Percentiles rank a stretch among this genome's conserved stretches.
Evolutionary conservation across 2,888 invertebrate genomes (phyloP).

Genomic region (Athrips mouffetella): DNA sequence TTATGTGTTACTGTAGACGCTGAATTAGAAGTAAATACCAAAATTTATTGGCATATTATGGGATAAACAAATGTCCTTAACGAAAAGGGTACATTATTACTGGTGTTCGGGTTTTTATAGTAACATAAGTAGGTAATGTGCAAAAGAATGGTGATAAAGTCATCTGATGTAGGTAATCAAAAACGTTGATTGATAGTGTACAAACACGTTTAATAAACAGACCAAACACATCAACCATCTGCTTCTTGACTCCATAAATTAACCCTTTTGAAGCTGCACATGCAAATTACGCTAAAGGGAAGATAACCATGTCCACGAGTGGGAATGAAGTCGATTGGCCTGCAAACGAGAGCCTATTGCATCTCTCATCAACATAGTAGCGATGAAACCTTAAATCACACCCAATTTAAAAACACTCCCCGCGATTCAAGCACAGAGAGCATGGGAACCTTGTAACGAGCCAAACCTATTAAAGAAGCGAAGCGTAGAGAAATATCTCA

Average conservation of each 20-base stretch:
- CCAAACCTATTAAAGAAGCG: constrained; percentile 64
- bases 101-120: too few species aligned
- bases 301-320: constrained; percentile 12
- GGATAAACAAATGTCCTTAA: too few species aligned
- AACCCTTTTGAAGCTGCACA: background rate
- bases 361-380: constrained; percentile 47
- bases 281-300: constrained; percentile 8
- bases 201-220: background rate
- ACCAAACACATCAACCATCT: constrained; percentile 5
- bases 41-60: too few species aligned
- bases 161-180: too few species aligned
- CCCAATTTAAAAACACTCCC: constrained; percentile 48
- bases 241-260: background rate
- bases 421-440: constrained; percentile 43
- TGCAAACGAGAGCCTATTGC: constrained; percentile 38
- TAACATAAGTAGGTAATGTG: too few species aligned
- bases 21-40: too few species aligned
- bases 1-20: too few species aligned
- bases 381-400: constrained; percentile 50
- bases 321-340: constrained; percentile 16
- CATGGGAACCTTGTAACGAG: constrained; percentile 71
- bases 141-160: too few species aligned
- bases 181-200: background rate
- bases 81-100: too few species aligned
- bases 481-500: constrained; percentile 70